Base-by-base conservation (phyloP, 2,888 invertebrate species). In the Andrena bucephala region DNA sequence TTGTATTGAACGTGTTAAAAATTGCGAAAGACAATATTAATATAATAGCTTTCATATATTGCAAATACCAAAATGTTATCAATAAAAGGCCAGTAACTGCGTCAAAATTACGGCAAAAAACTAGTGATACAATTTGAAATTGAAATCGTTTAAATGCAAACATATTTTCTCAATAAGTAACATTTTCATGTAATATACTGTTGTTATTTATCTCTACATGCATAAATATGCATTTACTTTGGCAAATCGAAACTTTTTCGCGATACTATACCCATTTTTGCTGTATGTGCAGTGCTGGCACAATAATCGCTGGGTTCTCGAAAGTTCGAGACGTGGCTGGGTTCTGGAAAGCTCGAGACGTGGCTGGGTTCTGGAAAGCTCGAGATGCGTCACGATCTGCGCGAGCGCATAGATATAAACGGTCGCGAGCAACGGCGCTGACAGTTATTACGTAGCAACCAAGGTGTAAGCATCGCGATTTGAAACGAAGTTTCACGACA, bases 291-390 rank as follows among this genome's bases (percentile, higher is more conserved):
- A 29, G 8, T 2, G 5, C 3, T 29, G 16, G 24, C 10, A 60
- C 7, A 36, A 33, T 33, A 54, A 16, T 16, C n/a, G 29, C 7
- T 3, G 33, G 20, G 1, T 72, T 84, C 81, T 81, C 33, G 77
- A 84, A 84, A 2, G 0, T 5, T 77, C 83, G 0, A 4, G 81
- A 80, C 24, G 24, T 54, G 7, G 33, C 6, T 10, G 24, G 20
- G 1, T 72, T 84, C 81, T 80, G 33, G 81, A 83, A 83, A 2
- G 0, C 7, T 81, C 83, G 0, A 4, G 81, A 80, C 24, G 24
- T 54, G 7, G 33, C 4, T 10, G 29, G 6, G 0, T 66, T 83
- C 83, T 81, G 24, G 81, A 84, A 84, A 4, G 0, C 8, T 81
- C 83, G 0, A 2, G 77, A 80, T n/a, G n/a, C 68, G 20, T 50